These are phyloP conservation scores for Pteruthius melanotis DNA, from an alignment of 2,113 vertebrate genomes.

Conservation along the genomic window DNA sequence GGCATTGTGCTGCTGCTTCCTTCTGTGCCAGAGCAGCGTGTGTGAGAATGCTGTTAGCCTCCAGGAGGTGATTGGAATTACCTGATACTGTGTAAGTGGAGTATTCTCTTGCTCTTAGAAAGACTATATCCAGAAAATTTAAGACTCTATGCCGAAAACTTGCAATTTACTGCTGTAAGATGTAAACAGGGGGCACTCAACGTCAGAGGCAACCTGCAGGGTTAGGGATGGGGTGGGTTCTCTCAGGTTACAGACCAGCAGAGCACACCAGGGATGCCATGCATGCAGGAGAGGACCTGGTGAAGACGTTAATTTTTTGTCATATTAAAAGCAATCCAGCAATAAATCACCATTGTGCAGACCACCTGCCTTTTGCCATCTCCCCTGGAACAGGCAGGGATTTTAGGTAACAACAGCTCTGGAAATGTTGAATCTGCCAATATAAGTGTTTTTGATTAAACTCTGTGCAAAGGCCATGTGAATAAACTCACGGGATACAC, in stretches of 20 bases:
- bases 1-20: background rate
- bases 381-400: background rate
- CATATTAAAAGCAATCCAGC: background rate
- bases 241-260: background rate
- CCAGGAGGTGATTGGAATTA: background rate
- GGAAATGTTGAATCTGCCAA: background rate
- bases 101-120: background rate
- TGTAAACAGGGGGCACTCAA: background rate
- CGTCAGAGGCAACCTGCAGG: background rate
- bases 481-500: background rate
- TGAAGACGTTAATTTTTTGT: background rate
- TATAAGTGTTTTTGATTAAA: background rate
- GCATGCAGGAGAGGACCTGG: background rate
- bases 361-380: background rate
- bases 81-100: background rate
- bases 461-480: background rate
- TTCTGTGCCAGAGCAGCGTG: background rate
- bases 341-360: background rate
- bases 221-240: background rate
- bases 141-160: background rate
- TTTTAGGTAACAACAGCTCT: background rate
- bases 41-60: background rate
- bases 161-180: background rate
- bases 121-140: background rate
- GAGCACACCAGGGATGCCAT: background rate